Evolutionary conservation across 2,888 invertebrate genomes (phyloP).

Genomic region (Graphium colonna): DNA sequence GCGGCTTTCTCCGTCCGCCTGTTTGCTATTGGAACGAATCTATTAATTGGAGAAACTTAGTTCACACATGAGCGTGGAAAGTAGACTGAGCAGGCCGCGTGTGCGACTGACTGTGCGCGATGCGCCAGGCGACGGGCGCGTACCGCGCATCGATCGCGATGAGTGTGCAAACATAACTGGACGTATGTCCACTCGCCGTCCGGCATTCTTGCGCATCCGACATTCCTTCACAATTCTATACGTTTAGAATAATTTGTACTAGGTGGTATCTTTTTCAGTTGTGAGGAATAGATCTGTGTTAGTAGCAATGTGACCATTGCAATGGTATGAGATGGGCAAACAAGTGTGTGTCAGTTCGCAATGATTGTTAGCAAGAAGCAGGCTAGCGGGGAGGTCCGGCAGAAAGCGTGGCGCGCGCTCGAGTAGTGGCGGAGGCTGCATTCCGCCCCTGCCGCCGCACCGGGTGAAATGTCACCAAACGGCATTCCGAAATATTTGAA

Average conservation of each 20-base stretch:
- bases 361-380: conserved; percentile 6
- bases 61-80: conserved; percentile 78
- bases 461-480: conserved; percentile 78
- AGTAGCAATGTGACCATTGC: too few relatives aligned
- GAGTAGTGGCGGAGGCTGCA: conserved; percentile 60
- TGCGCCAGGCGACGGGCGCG: not conserved
- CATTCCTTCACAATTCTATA: too few relatives aligned
- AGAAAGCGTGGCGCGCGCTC: conserved; percentile 49
- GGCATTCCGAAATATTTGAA: conserved; percentile 80
- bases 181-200: not conserved
- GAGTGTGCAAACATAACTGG: not conserved
- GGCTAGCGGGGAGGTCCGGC: conserved; percentile 27
- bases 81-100: conserved; percentile 52
- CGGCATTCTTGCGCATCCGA: not conserved
- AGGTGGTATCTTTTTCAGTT: too few relatives aligned
- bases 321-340: too few relatives aligned
- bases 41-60: conserved; percentile 79
- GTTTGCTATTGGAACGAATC: conserved; percentile 80
- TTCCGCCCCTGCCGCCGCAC: conserved; percentile 57
- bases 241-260: too few relatives aligned
- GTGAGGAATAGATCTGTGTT: too few relatives aligned
- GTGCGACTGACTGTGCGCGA: conserved; percentile 20
- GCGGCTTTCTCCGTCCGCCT: conserved; percentile 74
- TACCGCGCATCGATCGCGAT: not conserved
- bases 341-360: too few relatives aligned